A percentile compares a stretch with the other conserved stretches of the same genome.
Conservation (phyloP, 2,888 invertebrate species). For the Megaustenia siamemsis region DNA sequence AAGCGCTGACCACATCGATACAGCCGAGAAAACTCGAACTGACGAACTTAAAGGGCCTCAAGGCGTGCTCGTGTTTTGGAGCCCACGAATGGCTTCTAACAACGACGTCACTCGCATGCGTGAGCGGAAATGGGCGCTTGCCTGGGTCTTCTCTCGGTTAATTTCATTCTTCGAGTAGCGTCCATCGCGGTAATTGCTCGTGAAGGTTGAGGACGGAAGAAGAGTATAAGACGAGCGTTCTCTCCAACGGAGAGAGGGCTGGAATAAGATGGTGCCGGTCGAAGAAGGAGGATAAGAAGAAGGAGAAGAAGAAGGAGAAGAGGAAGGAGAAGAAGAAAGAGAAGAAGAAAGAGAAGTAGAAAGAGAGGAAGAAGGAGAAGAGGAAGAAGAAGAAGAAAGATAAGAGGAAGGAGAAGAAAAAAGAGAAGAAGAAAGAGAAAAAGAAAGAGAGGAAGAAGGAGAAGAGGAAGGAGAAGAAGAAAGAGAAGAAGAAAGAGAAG, state of each 20-base stretch:
- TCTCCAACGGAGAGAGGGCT: background rate
- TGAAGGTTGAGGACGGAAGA: constrained; percentile 7
- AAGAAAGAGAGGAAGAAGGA: background rate
- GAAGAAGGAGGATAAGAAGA: too few species aligned
- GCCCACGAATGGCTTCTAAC: constrained; percentile 29
- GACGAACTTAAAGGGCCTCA: constrained; percentile 6
- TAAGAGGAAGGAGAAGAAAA: background rate
- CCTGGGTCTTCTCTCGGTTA: constrained; percentile 45
- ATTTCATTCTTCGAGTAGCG: constrained; percentile 32
- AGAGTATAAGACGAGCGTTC: background rate
- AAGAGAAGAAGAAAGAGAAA: background rate
- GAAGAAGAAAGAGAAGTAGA: background rate
- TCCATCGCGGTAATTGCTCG: constrained; percentile 38
- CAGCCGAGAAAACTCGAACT: background rate
- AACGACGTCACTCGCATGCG: constrained; percentile 44
- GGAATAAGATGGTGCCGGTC: background rate
- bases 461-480: constrained; percentile 14
- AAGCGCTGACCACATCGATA: background rate
- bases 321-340: background rate
- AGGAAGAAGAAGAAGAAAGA: background rate
- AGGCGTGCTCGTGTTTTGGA: constrained; percentile 18
- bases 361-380: background rate
- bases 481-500: constrained; percentile 14
- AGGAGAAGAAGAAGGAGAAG: background rate
- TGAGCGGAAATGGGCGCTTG: constrained; percentile 51